Percentiles rank a stretch among this genome's conserved stretches.
Evolutionary conservation across 2,797 vertebrate species (phyloP).

Genomic region (Austrolebias charrua): DNA sequence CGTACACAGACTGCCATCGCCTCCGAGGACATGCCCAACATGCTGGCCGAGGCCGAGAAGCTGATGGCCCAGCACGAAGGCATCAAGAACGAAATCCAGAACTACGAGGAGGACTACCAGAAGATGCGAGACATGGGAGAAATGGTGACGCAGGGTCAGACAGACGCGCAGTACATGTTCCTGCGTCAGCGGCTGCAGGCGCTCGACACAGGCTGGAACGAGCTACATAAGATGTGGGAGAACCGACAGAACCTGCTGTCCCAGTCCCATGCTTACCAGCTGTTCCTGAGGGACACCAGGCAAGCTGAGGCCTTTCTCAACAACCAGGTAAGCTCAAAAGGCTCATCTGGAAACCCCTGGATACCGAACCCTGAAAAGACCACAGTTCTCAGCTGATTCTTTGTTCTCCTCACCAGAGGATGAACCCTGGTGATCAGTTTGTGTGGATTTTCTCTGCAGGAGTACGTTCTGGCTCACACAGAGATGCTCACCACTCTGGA

Average conservation of each 20-base stretch:
- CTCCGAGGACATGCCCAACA: constrained; percentile 97
- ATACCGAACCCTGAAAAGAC: too few species aligned
- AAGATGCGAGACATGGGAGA: constrained; percentile 99
- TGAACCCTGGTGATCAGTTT: not conserved
- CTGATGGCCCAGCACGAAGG: constrained; percentile 94
- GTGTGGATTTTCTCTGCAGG: constrained; percentile 70
- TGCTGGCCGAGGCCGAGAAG: constrained; percentile 92
- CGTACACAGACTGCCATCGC: constrained; percentile 95
- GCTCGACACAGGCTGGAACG: constrained; percentile 96
- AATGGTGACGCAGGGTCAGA: constrained; percentile 97
- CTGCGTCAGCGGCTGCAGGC: constrained; percentile 93
- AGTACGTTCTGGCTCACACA: constrained; percentile 95
- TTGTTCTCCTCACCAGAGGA: not conserved
- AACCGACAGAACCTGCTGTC: constrained; percentile 95
- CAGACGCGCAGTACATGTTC: constrained; percentile 97
- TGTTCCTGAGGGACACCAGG: constrained; percentile 92
- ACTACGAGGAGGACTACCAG: constrained; percentile 98
- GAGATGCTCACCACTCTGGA: constrained; percentile 97
- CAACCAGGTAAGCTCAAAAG: constrained; percentile 80
- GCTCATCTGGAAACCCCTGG: too few species aligned
- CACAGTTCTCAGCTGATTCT: not conserved
- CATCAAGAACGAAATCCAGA: constrained; percentile 96
- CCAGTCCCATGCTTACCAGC: constrained; percentile 95
- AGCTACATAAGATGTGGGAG: constrained; percentile 99
- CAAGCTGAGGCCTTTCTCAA: constrained; percentile 86